Evolutionary conservation across 2,797 vertebrate genomes (phyloP), one percentile per base, ranked within the genome.

Genomic region (Ispidina lecontei): DNA sequence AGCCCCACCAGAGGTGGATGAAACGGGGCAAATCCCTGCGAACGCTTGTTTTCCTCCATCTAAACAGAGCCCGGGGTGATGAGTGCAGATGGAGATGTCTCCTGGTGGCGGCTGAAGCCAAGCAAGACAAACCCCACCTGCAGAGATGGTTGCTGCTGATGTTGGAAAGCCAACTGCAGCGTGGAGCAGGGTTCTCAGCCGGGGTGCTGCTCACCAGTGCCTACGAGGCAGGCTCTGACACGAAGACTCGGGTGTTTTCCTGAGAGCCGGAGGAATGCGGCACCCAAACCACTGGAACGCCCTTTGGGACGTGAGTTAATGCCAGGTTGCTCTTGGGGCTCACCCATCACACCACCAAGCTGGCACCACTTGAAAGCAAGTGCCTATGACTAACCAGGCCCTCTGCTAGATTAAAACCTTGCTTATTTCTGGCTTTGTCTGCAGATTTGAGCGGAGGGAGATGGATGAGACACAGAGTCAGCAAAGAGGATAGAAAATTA

Each of bases 321-420:
- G 65, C 82, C 90, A 82, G 91, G 51, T 20, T n/a, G 58, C 75
- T 79, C 65, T 9, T 3, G 5, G 77, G 82, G 79, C 88, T 83
- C 69, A 10, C 65, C 83, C 93, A 87, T 58, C 60, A 12, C 89
- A 74, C 20, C 74, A 21, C 60, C 72, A 67, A 7, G 19, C 90
- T 96, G 88, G 93, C 91, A 92, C 31, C 54, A 49, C 85, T 83
- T 85, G 83, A 76, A 92, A 91, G 88, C 13, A 8, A 87, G 56
- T 1, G 69, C 31, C 75, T 84, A 6, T 87, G 91, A 79, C 51
- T 91, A 84, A 94, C 20, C 63, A 58, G 29, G 12, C 43, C 28
- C 67, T 22, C 31, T 0, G 46, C 67, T 46, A 44, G 82, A 75
- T 76, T 70, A 82, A 78, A 69, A 51, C 72, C 2, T 1, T 6